Conservation (phyloP, 2,888 invertebrate species). For the Keiferia lycopersicella region DNA sequence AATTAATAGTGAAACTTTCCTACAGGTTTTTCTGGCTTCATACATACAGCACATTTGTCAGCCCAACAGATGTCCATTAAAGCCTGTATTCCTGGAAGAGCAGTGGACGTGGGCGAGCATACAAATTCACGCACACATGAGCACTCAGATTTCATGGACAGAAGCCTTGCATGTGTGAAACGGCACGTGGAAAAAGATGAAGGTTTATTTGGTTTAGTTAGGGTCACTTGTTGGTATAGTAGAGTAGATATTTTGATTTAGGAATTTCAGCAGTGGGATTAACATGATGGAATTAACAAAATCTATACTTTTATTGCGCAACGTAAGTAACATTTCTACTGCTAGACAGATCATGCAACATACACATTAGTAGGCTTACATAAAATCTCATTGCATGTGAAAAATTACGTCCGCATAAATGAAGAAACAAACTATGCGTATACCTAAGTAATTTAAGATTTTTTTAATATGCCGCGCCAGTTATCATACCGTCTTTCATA, state of each 20-base stretch:
- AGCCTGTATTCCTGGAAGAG: neutral
- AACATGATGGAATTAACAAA: too few relatives aligned
- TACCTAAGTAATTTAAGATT: too few relatives aligned
- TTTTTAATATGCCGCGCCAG: too few relatives aligned
- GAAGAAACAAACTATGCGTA: too few relatives aligned
- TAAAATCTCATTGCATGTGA: too few relatives aligned
- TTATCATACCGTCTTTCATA: too few relatives aligned
- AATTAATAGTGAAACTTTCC: neutral
- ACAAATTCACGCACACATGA: slow-evolving; percentile 1
- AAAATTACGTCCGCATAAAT: too few relatives aligned
- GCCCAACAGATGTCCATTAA: neutral
- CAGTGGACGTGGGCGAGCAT: slow-evolving; percentile 13
- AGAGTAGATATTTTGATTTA: neutral
- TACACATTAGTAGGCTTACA: too few relatives aligned
- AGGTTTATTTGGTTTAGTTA: neutral
- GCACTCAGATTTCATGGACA: neutral
- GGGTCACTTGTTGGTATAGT: neutral
- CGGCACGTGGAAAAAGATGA: neutral
- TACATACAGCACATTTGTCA: neutral
- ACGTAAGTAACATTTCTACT: too few relatives aligned
- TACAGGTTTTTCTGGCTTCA: neutral
- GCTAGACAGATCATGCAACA: too few relatives aligned
- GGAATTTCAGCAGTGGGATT: neutral
- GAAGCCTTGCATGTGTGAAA: neutral
- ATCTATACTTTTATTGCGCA: too few relatives aligned